Evolutionary conservation across 2,888 invertebrate species (phyloP), one percentile per base, ranked within the genome.

Genomic region (Diarsia mendica): DNA sequence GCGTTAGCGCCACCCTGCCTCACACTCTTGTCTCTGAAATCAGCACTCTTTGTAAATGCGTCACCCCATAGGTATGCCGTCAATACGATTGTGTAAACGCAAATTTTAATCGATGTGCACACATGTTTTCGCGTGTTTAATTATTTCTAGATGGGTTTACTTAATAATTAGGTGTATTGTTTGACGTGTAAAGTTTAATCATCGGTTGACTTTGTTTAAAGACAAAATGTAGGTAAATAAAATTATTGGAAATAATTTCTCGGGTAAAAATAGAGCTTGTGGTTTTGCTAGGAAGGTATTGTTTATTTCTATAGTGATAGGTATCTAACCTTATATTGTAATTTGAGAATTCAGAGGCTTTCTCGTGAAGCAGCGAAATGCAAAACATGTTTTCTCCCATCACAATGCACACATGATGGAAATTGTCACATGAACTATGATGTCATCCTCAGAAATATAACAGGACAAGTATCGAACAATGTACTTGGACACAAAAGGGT

Each of bases 1-100:
- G 86, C 89, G 88, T 91, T 91, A 94, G 92, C 93, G 94, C 93
- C 94, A 91, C 91, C 89, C 88, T 85, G 88, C 87, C 80, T 80
- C 80, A 85, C 81, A 82, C 85, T 85, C 80, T 73, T 67, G 64
- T 72, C 23, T 68, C 51, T 33, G 20, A 68, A 63, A 64, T 63
- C 44, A 75, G 55, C 61, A 63, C 58, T 70, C 18, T 75, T 77
- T 66, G 63, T 20, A 60, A 55, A 85, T 85, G 84, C 88, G 89
- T 89, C 89, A 89, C 60, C 33, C 3, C 67, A 72, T 61, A 78
- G 88, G 86, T 76, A 89, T 89, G 84, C 79, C 67, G 79, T 80
- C 75, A 71, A 85, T 76, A 83, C 69, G 65, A 80, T 83, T 82
- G 72, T 77, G 82, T 82, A 83, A 85, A 87, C 82, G 81, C 75